These are phyloP conservation scores for Phortica variegata DNA, from an alignment of 1,140 invertebrate species.

Conservation along the genomic window DNA sequence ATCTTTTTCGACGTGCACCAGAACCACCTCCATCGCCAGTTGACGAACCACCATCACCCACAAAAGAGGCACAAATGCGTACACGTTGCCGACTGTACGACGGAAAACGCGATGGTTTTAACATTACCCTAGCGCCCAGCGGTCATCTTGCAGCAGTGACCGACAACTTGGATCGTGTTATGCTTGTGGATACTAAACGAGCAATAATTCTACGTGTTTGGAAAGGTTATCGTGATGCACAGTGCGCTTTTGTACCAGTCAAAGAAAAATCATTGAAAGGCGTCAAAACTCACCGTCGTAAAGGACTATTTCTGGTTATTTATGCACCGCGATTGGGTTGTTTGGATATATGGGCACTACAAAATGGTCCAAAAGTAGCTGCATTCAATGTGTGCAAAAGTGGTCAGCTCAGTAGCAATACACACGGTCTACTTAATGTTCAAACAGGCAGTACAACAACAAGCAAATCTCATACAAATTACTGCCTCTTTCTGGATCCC, in stretches of 20 bases:
- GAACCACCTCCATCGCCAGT: slow-evolving; percentile 11
- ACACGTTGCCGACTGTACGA: slow-evolving; percentile 85
- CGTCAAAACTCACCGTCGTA: slow-evolving; percentile 52
- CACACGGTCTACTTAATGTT: slow-evolving; percentile 75
- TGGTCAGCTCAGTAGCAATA: slow-evolving; percentile 75
- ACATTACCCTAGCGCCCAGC: slow-evolving; percentile 76
- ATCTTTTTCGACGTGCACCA: slow-evolving; percentile 32
- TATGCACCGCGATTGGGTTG: slow-evolving; percentile 82
- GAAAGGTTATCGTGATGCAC: slow-evolving; percentile 93
- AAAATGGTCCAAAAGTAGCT: slow-evolving; percentile 83
- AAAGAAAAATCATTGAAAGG: slow-evolving; percentile 52
- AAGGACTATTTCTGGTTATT: slow-evolving; percentile 78
- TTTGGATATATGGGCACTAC: slow-evolving; percentile 83
- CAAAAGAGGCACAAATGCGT: slow-evolving; percentile 67
- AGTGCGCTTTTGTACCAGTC: slow-evolving; percentile 79
- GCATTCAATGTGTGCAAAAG: slow-evolving; percentile 86
- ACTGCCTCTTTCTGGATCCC: slow-evolving; percentile 79
- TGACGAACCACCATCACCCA: slow-evolving; percentile 50
- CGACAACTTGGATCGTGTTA: slow-evolving; percentile 84
- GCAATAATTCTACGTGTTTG: slow-evolving; percentile 83
- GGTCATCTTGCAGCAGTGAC: slow-evolving; percentile 76
- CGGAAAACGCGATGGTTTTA: slow-evolving; percentile 70
- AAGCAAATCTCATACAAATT: slow-evolving; percentile 62
- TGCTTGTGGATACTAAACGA: slow-evolving; percentile 77
- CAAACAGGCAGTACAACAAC: slow-evolving; percentile 55